Evolutionary conservation across 1,140 invertebrate species (phyloP), one percentile per base, ranked within the genome.

Genomic region (Riptortus pedestris): DNA sequence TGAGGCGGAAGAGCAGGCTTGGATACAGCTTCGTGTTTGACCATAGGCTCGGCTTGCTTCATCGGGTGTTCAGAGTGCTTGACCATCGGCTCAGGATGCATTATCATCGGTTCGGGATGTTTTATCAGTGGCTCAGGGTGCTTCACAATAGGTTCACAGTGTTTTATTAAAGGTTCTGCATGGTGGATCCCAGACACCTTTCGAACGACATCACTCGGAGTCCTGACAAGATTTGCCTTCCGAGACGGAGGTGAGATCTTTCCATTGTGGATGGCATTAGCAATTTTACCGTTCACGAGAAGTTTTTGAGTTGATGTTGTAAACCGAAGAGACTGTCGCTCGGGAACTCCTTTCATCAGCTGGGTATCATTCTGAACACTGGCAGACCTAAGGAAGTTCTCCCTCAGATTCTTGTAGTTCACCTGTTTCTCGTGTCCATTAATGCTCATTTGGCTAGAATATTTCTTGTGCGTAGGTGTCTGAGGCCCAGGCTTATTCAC

Each of bases 201-300:
- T 24, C 65, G 20, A 0, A 60, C 59, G 20, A 64, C 66, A 45
- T 67, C 66, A 52, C 66, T 67, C 31, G 62, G 66, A 22, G 66
- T 62, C n/a, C 65, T 47, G 2, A 66, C 65, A 5, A 66, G 28
- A 29, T 27, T 58, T 27, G 62, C 62, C 48, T 55, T 67, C 64
- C 58, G 61, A 14, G 63, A 66, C 7, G 63, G 66, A 20, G 60
- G 68, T 55, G 67, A 68, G 20, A 68, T 62, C 24, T 62, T 67
- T 22, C 68, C 68, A 52, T 69, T 69, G 18, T 67, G 66, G 9
- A 69, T 59, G 11, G 68, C 61, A 22, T 60, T 64, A 2, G 69
- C 71, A 1, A 75, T 72, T 65, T 76, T 77, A 2, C 78, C 79
- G 67, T 80, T 80, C 4, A 80, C 69, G 57, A 77, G 69, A 0